Base-by-base conservation (phyloP, 2,888 invertebrate genomes). In the Drosophila dives region DNA sequence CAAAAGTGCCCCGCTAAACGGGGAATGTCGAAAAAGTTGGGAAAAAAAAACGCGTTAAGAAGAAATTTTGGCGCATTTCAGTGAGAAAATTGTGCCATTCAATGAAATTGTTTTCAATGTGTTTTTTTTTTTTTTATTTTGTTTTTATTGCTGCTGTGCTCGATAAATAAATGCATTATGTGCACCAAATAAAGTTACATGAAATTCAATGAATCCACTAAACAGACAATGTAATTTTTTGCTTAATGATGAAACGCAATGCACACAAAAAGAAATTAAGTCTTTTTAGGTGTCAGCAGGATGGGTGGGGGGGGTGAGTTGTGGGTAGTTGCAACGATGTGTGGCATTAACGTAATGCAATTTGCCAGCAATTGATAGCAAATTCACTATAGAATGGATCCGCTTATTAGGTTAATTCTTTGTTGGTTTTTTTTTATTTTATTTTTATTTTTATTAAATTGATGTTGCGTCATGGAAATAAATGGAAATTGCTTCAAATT, bases 41-140 rank as follows among this genome's bases (percentile, higher is more conserved):
- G n/a, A 49, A 60, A 26, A 26, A 49, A 60, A 26, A 26, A 29
- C n/a, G n/a, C 3, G 4, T 8, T 11, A 15, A 10, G 20, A 32
- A 53, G 55, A 50, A 58, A 81, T 84, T 84, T 70, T 29, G 29
- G 42, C 75, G 61, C 64, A 71, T 72, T 84, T 70, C 69, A 55
- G 42, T 49, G 65, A 66, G 69, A 67, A 74, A 70, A 80, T 70
- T 82, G 67, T 70, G 76, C 53, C 72, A 77, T 82, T 85, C 83
- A 72, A 82, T 84, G 81, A 73, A 78, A 79, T 79, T 71, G 74
- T 62, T 69, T 29, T 29, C 6, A 29, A n/a, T n/a, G n/a, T 29
- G 29, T 29, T 29, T 29, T 6, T 0, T 26, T 29, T 29, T 29
- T 29, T 29, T 29, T 4, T 26, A 0, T 26, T 26, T 0, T 29